Evolutionary conservation across 2,113 vertebrate species (phyloP).

Genomic region (Ammodytes dubius): DNA sequence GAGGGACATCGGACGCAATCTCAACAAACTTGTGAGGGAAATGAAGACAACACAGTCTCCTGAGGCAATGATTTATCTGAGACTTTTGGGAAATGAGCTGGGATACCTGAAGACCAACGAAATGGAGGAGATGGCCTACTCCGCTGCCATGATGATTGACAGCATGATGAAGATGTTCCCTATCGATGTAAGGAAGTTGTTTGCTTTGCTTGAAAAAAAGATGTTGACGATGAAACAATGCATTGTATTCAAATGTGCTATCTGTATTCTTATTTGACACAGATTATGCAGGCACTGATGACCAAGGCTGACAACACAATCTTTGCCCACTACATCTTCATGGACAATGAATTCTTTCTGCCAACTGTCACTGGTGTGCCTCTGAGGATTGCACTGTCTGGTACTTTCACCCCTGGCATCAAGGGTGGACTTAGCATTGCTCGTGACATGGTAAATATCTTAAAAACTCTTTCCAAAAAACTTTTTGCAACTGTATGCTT

Average conservation of each 20-base stretch:
- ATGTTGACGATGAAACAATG: not conserved
- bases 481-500: too few species aligned
- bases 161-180: constrained; percentile 80
- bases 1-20: constrained; percentile 84
- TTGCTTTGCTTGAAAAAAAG: not conserved
- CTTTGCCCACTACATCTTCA: constrained; percentile 95
- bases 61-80: constrained; percentile 92
- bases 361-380: constrained; percentile 92
- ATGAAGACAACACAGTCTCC: constrained; percentile 84
- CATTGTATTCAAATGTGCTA: constrained; percentile 59
- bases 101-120: constrained; percentile 91
- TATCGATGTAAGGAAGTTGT: constrained; percentile 66
- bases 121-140: constrained; percentile 80
- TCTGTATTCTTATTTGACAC: constrained; percentile 1
- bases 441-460: constrained; percentile 82
- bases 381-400: constrained; percentile 90
- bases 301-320: constrained; percentile 86
- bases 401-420: constrained; percentile 89
- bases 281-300: constrained; percentile 83
- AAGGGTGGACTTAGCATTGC: constrained; percentile 86
- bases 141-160: constrained; percentile 71
- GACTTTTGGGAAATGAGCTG: constrained; percentile 91
- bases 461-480: too few species aligned
- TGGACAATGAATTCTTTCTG: constrained; percentile 95
- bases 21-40: constrained; percentile 88